Conservation (phyloP, 2,888 invertebrate genomes). For the Caenorhabditis uteleia region DNA sequence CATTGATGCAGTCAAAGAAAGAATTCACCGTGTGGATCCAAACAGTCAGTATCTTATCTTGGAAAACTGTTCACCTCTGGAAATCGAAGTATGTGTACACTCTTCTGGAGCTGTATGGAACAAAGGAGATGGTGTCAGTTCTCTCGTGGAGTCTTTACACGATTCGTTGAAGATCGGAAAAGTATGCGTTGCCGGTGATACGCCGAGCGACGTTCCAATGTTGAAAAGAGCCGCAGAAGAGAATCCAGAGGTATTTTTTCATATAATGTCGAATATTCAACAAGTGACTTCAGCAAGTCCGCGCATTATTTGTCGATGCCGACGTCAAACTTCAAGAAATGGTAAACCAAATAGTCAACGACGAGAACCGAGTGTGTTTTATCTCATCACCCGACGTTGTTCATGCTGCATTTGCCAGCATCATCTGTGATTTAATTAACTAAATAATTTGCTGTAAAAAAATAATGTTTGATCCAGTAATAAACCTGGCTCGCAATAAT, state of each 20-base stretch:
- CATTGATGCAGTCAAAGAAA: constrained; percentile 63
- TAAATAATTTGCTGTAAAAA: no score
- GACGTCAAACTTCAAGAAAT: constrained; percentile 43
- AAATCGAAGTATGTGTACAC: constrained; percentile 64
- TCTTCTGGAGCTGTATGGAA: constrained; percentile 46
- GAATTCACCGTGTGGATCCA: constrained; percentile 65
- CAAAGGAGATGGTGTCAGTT: constrained; percentile 51
- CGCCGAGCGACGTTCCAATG: constrained; percentile 68
- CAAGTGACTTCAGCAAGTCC: constrained; percentile 19
- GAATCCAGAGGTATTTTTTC: constrained; percentile 56
- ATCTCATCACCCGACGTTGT: constrained; percentile 68
- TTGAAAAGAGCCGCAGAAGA: constrained; percentile 52
- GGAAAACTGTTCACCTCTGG: constrained; percentile 64
- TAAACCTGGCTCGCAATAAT: no score
- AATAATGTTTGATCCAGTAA: no score
- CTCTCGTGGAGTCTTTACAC: constrained; percentile 37
- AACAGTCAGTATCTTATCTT: constrained; percentile 57
- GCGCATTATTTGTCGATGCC: constrained; percentile 58
- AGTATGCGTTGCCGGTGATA: constrained; percentile 69
- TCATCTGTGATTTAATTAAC: constrained; percentile 21
- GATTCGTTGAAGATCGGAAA: constrained; percentile 42
- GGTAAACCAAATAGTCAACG: constrained; percentile 50
- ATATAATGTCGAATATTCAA: not conserved
- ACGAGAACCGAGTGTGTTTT: constrained; percentile 55
- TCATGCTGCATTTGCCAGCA: constrained; percentile 64